phyloP scores from a whole-genome alignment of 2,888 invertebrate species.

The Calliopum simillimum region DNA sequence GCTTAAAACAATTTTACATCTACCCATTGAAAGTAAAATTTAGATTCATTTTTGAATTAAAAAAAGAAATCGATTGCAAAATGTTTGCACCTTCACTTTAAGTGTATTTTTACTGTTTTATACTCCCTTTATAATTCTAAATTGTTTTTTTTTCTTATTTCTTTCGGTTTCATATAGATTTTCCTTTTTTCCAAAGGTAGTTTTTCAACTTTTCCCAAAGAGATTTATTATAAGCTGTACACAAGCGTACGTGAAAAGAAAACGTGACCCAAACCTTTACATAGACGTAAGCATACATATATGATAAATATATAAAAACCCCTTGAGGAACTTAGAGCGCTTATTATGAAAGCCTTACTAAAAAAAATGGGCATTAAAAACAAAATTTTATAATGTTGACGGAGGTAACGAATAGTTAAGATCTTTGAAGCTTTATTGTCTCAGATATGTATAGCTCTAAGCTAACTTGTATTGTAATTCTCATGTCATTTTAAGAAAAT shows the following conservation, averaged over 20 bases:
- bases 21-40: neutral
- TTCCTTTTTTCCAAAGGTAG: slow-evolving; percentile 12
- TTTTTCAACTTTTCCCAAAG: slow-evolving; percentile 27
- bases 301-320: neutral
- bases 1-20: neutral
- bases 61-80: slow-evolving; percentile 31
- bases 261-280: slow-evolving; percentile 15
- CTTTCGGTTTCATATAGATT: neutral
- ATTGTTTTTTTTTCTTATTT: neutral
- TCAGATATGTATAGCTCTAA: too few species aligned
- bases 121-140: neutral
- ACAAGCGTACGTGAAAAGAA: slow-evolving; percentile 19
- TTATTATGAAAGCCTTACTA: too few species aligned
- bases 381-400: too few species aligned
- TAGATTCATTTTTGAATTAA: slow-evolving; percentile 16
- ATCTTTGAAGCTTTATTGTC: too few species aligned
- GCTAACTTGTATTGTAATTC: too few species aligned
- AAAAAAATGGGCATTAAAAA: too few species aligned
- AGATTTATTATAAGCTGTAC: slow-evolving; percentile 38
- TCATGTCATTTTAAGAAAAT: too few species aligned
- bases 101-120: slow-evolving; percentile 5
- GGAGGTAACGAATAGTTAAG: too few species aligned
- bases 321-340: too few species aligned
- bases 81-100: slow-evolving; percentile 10
- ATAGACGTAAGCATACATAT: neutral